Base-by-base conservation (phyloP, 2,888 invertebrate genomes). In the Hermaeophaga mercurialis region DNA sequence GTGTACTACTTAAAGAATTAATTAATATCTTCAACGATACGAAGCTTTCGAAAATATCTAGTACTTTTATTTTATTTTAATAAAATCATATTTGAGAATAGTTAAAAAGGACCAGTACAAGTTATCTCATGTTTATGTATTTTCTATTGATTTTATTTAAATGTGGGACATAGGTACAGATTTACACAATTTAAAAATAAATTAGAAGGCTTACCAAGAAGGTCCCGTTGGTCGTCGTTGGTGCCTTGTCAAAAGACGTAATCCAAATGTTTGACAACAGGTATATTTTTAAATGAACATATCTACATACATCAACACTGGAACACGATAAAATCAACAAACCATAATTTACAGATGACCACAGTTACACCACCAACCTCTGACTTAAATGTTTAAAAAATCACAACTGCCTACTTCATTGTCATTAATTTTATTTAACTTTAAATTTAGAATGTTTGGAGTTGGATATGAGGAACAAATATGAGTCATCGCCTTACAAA, bases 401-500 rank as follows among this genome's bases (percentile, higher is more conserved):
- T 36, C 55, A 62, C 55, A 54, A 48, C 45, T 52, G 45, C 39
- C 50, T 54, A 47, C 52, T 52, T 43, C 56, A 45, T 55, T 53
- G 55, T 57, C 59, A 54, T 57, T 41, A 41, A 31, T 54, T 54
- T 46, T 47, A 47, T 48, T 17, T 47, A 60, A 52, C 47, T 50
- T 56, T 48, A 56, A 52, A 56, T 53, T 39, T 56, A 49, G 39
- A 53, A 59, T 53, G 48, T 53, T 58, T 48, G 41, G 36, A 61
- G 53, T 55, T 46, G 41, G 24, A 57, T 62, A 59, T 56, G 57
- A 59, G 56, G 58, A 64, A 64, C 54, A 66, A 62, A 64, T 66
- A 69, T 70, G 68, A 70, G 67, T 69, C 68, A 67, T 67, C 64
- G 63, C 58, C 62, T 64, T 58, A 66, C 67, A 70, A 70, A 69